phyloP scores from a whole-genome alignment of 1,140 invertebrate species.

The Coptotermes formosanus region DNA sequence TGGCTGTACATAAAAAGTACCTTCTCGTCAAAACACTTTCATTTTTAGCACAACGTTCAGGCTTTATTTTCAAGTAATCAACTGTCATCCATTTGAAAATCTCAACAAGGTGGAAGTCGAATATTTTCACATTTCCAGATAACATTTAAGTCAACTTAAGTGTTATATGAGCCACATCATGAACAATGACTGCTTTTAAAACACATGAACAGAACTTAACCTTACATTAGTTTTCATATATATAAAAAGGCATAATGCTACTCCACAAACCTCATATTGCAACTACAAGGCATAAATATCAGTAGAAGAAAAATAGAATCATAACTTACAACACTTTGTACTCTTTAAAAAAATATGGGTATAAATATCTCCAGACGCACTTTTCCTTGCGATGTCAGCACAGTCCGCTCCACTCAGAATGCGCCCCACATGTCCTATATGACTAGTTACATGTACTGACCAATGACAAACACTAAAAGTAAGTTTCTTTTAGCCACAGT shows the following conservation, averaged over 20 bases:
- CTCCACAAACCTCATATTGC: background rate
- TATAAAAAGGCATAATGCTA: background rate
- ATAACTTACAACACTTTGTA: conserved; percentile 19
- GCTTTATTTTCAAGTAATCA: too few species aligned
- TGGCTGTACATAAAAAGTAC: too few species aligned
- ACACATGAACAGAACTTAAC: too few species aligned
- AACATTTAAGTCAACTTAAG: too few species aligned
- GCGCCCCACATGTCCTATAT: background rate
- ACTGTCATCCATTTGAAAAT: too few species aligned
- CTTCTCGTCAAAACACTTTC: too few species aligned
- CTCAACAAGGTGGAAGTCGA: too few species aligned
- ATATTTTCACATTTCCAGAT: too few species aligned
- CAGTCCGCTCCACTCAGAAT: background rate
- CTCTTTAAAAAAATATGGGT: conserved; percentile 17
- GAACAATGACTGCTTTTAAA: too few species aligned
- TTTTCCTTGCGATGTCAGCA: background rate
- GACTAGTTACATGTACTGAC: background rate
- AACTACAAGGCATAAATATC: background rate
- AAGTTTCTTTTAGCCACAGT: background rate
- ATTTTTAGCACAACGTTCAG: too few species aligned
- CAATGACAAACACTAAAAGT: background rate
- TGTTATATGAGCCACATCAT: too few species aligned
- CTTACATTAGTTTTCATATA: background rate
- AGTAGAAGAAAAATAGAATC: background rate
- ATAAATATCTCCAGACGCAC: background rate